Evolutionary conservation across 2,113 vertebrate species (phyloP), one percentile per base, ranked within the genome.

Genomic region (Morone saxatilis): DNA sequence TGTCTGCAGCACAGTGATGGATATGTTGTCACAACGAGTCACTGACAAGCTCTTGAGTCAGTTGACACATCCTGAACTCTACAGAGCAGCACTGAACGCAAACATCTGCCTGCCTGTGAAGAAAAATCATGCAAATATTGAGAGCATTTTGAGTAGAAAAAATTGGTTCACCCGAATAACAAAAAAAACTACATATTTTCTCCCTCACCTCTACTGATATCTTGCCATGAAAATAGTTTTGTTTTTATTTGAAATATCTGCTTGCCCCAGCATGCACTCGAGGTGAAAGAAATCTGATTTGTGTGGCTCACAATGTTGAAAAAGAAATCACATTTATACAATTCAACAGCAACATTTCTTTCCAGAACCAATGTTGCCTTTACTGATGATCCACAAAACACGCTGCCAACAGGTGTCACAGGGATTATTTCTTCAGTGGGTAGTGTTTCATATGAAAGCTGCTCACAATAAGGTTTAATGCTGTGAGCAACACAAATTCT

Each of bases 51-150:
- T 41, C 3, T 2, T 11, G 74, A 81, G 63, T 85, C 75, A 67
- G 36, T 40, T 75, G 63, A 71, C 66, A 57, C 60, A 22, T 68
- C 22, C 4, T 72, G 62, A 80, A 65, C 76, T 72, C 11, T 2
- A 19, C 72, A 59, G 83, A 53, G 47, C 51, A 62, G 12, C 77
- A 41, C n/a, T 65, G 22, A 16, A 72, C 79, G 17, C 43, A 63
- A 78, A 84, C 75, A 79, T 76, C 71, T 80, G 38, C 36, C 85
- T 67, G 13, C 2, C 85, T 67, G 13, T 2, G 7, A 53, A 65
- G 20, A 43, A 16, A 48, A 12, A 80, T 22, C 50, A 7, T 40
- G 53, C 4, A 56, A 22, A 20, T 40, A 36, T 17, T 9, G 67
- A 50, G 16, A 10, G 7, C 56, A 9, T 25, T 45, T 43, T 0